A percentile compares a stretch with the other conserved stretches of the same genome.
These are phyloP conservation scores for Cephalopholis sonnerati DNA, from an alignment of 2,113 vertebrate genomes.

Conservation along the genomic window DNA sequence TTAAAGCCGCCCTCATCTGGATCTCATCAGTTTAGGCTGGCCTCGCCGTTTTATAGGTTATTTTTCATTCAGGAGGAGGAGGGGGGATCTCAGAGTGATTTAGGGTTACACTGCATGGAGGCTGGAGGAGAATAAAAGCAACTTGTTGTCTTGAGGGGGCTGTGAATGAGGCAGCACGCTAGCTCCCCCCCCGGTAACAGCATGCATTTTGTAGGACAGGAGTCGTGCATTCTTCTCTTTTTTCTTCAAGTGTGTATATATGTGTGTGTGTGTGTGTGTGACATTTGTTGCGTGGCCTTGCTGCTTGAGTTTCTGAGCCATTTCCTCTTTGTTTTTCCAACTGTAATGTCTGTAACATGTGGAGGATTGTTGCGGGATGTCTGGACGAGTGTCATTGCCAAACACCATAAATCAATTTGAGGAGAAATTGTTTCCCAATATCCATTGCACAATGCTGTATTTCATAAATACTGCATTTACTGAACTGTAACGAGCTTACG, in stretches of 20 bases:
- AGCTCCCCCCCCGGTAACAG: conserved; percentile 51
- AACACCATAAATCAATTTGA: conserved; percentile 58
- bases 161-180: conserved; percentile 49
- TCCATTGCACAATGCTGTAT: conserved; percentile 35
- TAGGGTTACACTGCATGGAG: conserved; percentile 66
- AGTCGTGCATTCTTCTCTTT: conserved; percentile 3
- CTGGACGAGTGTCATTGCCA: conserved; percentile 56
- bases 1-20: conserved; percentile 77
- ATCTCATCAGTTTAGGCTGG: conserved; percentile 73
- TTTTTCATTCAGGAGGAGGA: conserved; percentile 69
- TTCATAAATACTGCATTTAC: neutral
- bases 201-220: conserved; percentile 34
- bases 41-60: conserved; percentile 67
- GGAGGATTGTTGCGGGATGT: conserved; percentile 66
- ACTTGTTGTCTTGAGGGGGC: conserved; percentile 54
- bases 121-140: conserved; percentile 76
- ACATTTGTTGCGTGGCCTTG: conserved; percentile 49
- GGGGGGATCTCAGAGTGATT: conserved; percentile 61
- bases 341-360: conserved; percentile 76
- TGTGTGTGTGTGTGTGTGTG: conserved; percentile 14
- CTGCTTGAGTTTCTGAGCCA: conserved; percentile 46
- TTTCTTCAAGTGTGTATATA: conserved; percentile 21
- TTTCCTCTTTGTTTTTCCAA: conserved; percentile 64
- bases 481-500: neutral
- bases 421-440: conserved; percentile 33